Conservation (phyloP, 2,797 vertebrate species). For the Pitangus sulphuratus region DNA sequence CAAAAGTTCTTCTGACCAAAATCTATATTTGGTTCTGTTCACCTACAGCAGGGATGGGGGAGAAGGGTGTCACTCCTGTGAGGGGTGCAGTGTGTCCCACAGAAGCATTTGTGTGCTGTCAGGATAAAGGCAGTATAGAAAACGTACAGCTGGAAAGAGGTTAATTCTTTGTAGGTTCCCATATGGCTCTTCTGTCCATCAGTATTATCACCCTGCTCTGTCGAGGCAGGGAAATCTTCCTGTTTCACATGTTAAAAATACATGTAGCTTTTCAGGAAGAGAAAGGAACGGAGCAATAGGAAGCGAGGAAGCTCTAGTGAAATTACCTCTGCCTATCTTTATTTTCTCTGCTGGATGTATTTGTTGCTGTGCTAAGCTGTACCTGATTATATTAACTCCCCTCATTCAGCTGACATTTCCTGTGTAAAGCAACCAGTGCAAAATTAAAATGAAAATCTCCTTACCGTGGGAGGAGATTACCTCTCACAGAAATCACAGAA, state of each 20-base stretch:
- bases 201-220: not conserved
- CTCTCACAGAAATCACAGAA: not conserved
- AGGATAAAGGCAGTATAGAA: not conserved
- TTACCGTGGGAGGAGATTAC: not conserved
- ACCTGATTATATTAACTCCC: conserved; percentile 17
- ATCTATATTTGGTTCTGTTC: not conserved
- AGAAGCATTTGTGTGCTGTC: rapidly evolving
- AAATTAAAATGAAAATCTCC: conserved; percentile 37
- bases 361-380: not conserved
- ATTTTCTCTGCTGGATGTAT: not conserved
- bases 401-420: conserved; percentile 45
- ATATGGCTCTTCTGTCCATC: not conserved
- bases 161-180: not conserved
- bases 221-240: not conserved
- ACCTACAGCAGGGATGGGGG: rapidly evolving
- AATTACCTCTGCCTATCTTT: not conserved
- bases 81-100: rapidly evolving
- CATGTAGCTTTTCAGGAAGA: not conserved
- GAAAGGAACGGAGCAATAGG: not conserved
- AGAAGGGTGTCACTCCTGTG: not conserved
- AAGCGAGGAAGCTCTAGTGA: not conserved
- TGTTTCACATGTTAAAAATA: not conserved
- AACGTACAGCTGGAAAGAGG: not conserved
- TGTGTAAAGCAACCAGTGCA: conserved; percentile 23
- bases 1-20: not conserved